These are phyloP conservation scores for Tokudaia muenninki DNA, from an alignment of 2,797 vertebrate genomes.

Conservation along the genomic window DNA sequence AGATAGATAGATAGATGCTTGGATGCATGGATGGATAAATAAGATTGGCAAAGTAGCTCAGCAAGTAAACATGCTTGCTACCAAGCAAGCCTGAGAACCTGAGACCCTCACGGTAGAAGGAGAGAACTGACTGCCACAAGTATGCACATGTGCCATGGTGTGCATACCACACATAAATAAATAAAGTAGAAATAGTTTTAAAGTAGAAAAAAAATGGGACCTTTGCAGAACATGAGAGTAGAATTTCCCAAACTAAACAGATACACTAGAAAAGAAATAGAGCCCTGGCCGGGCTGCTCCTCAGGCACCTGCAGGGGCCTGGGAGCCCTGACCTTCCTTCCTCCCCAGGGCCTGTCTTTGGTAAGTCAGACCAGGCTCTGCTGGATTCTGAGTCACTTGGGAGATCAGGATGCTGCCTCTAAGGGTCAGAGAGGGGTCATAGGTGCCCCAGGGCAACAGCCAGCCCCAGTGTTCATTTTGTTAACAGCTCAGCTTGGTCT, in stretches of 20 bases:
- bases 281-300: neutral
- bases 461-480: rapidly evolving
- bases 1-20: neutral
- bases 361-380: neutral
- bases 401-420: neutral
- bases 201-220: neutral
- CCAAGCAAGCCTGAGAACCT: neutral
- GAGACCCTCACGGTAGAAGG: neutral
- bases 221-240: neutral
- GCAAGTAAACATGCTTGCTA: neutral
- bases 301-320: neutral
- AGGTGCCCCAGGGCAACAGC: neutral
- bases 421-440: neutral
- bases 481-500: neutral
- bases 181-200: neutral
- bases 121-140: neutral
- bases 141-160: neutral
- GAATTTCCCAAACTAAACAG: neutral
- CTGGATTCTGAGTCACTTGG: neutral
- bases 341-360: neutral
- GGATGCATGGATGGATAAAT: no score
- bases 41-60: neutral
- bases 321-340: rapidly evolving
- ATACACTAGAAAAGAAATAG: rapidly evolving
- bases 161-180: neutral